Percentiles rank a stretch among this genome's conserved stretches.
These are phyloP conservation scores for Crax fasciolata DNA, from an alignment of 2,797 vertebrate species.

Conservation along the genomic window DNA sequence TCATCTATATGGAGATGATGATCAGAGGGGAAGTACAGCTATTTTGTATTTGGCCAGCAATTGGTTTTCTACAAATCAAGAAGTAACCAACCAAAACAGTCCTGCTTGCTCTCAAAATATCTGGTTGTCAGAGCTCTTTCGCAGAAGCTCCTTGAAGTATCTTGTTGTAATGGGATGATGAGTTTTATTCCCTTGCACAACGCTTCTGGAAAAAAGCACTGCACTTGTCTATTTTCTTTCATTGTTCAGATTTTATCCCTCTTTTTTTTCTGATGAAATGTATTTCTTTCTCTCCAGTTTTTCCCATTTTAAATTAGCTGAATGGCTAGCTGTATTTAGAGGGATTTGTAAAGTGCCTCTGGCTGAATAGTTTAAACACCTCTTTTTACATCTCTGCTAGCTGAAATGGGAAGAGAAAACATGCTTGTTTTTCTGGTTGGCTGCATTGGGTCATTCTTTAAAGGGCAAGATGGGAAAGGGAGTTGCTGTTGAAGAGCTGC, in stretches of 20 bases:
- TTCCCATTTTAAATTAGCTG: background rate
- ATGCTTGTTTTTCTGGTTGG: background rate
- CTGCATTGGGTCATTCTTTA: background rate
- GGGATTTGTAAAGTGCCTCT: background rate
- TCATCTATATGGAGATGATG: constrained; percentile 16
- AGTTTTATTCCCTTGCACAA: constrained; percentile 20
- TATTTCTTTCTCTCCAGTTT: background rate
- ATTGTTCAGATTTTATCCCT: background rate
- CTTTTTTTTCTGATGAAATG: background rate
- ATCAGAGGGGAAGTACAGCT: background rate
- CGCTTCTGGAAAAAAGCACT: background rate
- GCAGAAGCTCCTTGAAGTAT: background rate
- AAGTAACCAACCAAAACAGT: constrained; percentile 15
- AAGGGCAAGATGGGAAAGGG: background rate
- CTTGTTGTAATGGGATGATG: background rate
- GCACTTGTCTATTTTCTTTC: background rate
- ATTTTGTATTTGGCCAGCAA: background rate
- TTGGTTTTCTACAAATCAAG: background rate
- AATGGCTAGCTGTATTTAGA: background rate
- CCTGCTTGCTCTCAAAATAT: background rate
- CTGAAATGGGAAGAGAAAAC: background rate
- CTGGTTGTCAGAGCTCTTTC: background rate
- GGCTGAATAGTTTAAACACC: background rate
- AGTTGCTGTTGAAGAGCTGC: background rate
- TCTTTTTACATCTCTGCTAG: background rate